A percentile compares a stretch with the other conserved stretches of the same genome.
Evolutionary conservation across 64 coral and sea anemone genomes (phyloP).

Genomic region (Platygyra sinensis): DNA sequence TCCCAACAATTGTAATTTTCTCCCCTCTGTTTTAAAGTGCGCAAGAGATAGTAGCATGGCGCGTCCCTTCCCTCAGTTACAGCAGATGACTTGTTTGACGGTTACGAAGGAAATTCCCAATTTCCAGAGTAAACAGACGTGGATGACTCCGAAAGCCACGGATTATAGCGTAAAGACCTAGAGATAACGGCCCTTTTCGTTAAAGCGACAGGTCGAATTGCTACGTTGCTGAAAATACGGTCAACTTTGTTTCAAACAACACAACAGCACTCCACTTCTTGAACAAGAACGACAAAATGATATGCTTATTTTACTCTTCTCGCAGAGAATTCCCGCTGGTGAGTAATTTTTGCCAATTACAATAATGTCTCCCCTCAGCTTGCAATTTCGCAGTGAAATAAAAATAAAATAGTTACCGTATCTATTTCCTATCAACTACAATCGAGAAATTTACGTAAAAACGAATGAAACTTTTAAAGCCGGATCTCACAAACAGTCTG

Average conservation of each 20-base stretch:
- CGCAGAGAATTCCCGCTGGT: not conserved
- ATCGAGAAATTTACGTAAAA: no score
- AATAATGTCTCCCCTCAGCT: not conserved
- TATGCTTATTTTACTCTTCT: not conserved
- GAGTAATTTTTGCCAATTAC: not conserved
- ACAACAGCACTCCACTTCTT: not conserved
- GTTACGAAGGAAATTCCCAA: not conserved
- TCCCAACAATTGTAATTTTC: not conserved
- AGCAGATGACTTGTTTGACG: not conserved
- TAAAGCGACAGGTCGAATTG: not conserved
- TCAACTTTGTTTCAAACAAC: not conserved
- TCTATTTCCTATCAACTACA: not conserved
- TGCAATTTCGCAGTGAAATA: not conserved
- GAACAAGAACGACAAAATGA: not conserved
- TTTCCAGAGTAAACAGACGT: not conserved
- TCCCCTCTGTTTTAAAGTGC: not conserved
- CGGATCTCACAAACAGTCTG: not conserved
- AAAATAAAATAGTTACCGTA: not conserved
- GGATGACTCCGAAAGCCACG: not conserved
- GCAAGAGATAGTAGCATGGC: not conserved
- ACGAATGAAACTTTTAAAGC: no score
- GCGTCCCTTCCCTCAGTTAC: not conserved
- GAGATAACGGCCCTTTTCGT: not conserved
- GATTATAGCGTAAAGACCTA: not conserved
- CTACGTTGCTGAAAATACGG: not conserved